Base-by-base conservation (phyloP, 2,888 invertebrate genomes). In the Agriopis marginaria region DNA sequence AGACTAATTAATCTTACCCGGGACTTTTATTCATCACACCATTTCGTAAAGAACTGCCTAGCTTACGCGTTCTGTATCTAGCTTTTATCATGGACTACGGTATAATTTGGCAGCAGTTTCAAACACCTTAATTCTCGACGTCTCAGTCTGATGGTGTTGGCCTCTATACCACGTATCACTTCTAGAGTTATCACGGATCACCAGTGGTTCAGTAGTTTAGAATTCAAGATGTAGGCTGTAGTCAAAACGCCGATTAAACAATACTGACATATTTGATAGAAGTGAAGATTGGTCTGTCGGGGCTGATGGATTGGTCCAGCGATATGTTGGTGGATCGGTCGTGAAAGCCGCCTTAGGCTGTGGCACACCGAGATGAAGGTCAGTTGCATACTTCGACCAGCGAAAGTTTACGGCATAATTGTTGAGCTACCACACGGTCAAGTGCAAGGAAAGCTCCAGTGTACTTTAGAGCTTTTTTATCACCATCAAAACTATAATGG, bases 331-430 rank as follows among this genome's bases (percentile, higher is more conserved):
- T 49, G 59, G 74, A 77, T 78, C 67, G 74, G 75, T 81, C 85
- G 89, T 86, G 91, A 91, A 91, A 91, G 91, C 87, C 75, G 88
- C 89, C 86, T 72, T 77, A 67, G 88, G 89, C 86, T 85, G 76
- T 88, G 77, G 89, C 76, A 75, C 87, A 86, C 76, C 83, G 81
- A 64, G 54, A 76, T 73, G 90, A 89, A 89, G 91, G 90, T 86
- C 91, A 86, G 77, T 76, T 76, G 80, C 82, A 82, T 83, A 81
- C 84, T 80, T 74, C 78, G 76, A 70, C 79, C 86, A 89, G 92
- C 90, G 92, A 92, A 92, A 92, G 92, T 92, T 86, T 82, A 87
- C 86, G 76, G 77, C 79, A 79, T 88, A 87, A 89, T 89, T 89
- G 86, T 82, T 79, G 79, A 23, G 12, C 67, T 53, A 64, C 64